Evolutionary conservation across 1,140 invertebrate genomes (phyloP), one percentile per base, ranked within the genome.

Genomic region (Mercenaria mercenaria): DNA sequence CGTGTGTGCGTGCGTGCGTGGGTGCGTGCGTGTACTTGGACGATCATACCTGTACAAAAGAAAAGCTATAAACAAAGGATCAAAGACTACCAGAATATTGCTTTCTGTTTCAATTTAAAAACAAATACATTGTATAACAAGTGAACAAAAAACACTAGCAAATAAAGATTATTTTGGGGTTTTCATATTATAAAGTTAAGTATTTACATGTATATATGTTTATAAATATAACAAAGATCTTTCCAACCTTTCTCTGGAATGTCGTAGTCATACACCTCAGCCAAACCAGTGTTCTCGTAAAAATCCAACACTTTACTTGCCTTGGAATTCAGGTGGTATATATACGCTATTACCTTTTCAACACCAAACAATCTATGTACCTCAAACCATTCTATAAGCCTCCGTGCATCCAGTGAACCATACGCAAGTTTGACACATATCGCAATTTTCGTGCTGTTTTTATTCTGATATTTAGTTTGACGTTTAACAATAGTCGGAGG

Each of bases 361-460:
- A 80, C 77, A 50, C 77, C 77, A 80, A 80, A 80, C 29, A 80
- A 41, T 56, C 52, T 32, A 39, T 80, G 77, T 4, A 80, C 52
- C 47, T 80, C 77, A 59, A 80, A 80, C 77, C 77, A 80, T 26
- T 80, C 77, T 13, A 80, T 50, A 4, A 80, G n/a, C 29, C 50
- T 34, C 10, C 52, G 47, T 15, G 77, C 77, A 80, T 80, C 77
- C 6, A 80, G 18, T 1, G n/a, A 47, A 6, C 47, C 50, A 34
- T 37, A 80, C 18, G 77, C 29, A 32, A 80, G n/a, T 59, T 80
- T 80, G 0, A 50, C 77, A 59, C 77, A 80, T 2, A 80, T 23
- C 2, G 41, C 72, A 50, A 76, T 50, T 26, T 39, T 72, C 23
- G 20, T 4, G 4, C 4, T 29, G 6, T 29, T 64, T n/a, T 29